A percentile compares a stretch with the other conserved stretches of the same genome.
Evolutionary conservation across 2,113 vertebrate species (phyloP).

Genomic region (Scopus umbretta): DNA sequence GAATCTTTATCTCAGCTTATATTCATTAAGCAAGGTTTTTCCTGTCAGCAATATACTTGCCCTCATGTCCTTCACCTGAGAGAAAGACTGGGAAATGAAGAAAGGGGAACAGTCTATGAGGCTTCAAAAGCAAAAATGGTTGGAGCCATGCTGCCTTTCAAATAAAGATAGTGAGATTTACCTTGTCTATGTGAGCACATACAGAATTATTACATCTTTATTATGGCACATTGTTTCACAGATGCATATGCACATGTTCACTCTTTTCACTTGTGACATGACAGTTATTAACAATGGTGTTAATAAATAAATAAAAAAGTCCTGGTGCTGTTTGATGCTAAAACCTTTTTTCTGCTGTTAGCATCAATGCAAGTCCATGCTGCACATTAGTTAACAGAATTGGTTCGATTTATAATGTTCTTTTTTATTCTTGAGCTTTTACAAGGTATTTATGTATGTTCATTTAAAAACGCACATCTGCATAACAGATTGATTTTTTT

Average conservation of each 20-base stretch:
- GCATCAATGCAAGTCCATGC: background rate
- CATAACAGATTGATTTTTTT: background rate
- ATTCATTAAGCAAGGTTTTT: constrained; percentile 26
- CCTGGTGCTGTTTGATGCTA: background rate
- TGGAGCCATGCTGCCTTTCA: background rate
- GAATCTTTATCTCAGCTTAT: constrained; percentile 35
- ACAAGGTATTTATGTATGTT: background rate
- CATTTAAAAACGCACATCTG: background rate
- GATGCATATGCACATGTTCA: background rate
- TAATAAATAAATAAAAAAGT: background rate
- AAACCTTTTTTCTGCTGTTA: background rate
- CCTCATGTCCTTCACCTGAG: background rate
- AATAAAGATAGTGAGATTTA: background rate
- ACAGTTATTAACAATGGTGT: background rate
- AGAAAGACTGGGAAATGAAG: background rate
- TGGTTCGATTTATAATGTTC: background rate
- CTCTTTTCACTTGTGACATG: background rate
- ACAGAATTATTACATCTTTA: background rate
- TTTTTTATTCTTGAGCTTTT: background rate
- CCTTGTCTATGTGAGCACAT: background rate
- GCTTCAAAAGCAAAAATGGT: background rate
- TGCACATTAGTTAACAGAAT: background rate
- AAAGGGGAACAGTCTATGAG: background rate
- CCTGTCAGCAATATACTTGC: background rate
- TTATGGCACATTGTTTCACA: background rate